phyloP scores from a whole-genome alignment of 2,888 invertebrate species.

The Dasysyrphus albostriatus region DNA sequence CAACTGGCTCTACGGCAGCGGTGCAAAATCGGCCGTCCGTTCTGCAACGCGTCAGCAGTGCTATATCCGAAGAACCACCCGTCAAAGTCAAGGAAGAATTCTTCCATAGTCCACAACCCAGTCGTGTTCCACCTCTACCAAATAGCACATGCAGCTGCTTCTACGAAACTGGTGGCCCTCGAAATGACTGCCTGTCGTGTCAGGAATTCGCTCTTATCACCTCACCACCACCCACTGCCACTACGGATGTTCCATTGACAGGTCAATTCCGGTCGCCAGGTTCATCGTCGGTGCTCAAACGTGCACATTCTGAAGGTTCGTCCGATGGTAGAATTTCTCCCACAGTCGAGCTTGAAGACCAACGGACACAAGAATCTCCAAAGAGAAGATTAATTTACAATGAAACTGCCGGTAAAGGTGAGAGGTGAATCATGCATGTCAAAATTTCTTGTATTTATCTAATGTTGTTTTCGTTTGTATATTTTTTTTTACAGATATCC shows the following conservation, averaged over 20 bases:
- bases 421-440: slow-evolving; percentile 45
- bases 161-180: slow-evolving; percentile 72
- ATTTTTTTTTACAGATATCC: slow-evolving; percentile 78
- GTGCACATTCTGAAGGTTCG: slow-evolving; percentile 55
- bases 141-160: slow-evolving; percentile 74
- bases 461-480: neutral
- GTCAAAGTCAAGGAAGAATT: slow-evolving; percentile 73
- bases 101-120: slow-evolving; percentile 69
- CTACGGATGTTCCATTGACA: slow-evolving; percentile 42
- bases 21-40: slow-evolving; percentile 72
- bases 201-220: slow-evolving; percentile 62
- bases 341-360: slow-evolving; percentile 31
- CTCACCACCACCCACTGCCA: slow-evolving; percentile 59
- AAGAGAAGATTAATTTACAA: slow-evolving; percentile 70
- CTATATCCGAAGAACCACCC: slow-evolving; percentile 29
- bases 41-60: slow-evolving; percentile 60
- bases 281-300: slow-evolving; percentile 64
- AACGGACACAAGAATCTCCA: slow-evolving; percentile 41
- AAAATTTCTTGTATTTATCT: slow-evolving; percentile 36
- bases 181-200: slow-evolving; percentile 57
- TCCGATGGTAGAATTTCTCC: slow-evolving; percentile 60
- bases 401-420: slow-evolving; percentile 64
- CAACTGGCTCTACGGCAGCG: slow-evolving; percentile 42
- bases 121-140: slow-evolving; percentile 77
- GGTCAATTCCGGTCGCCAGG: slow-evolving; percentile 45